Evolutionary conservation across 2,888 invertebrate species (phyloP).

Genomic region (Eupithecia inturbata): DNA sequence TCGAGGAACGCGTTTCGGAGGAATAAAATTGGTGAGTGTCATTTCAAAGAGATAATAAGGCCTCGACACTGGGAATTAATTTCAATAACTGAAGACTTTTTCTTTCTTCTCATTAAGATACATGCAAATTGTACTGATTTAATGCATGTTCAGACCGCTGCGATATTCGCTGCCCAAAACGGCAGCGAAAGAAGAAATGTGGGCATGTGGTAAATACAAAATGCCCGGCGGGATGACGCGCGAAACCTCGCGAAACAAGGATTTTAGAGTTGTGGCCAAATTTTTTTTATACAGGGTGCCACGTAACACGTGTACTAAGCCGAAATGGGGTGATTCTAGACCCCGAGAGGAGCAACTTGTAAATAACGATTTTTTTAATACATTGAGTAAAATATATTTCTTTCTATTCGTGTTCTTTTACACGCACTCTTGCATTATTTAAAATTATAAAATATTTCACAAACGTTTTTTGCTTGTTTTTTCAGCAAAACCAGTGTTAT

Average conservation of each 20-base stretch:
- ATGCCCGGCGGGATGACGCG: not conserved
- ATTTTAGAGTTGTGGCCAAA: not conserved
- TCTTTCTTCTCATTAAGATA: not conserved
- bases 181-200: not conserved
- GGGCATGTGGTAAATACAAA: not conserved
- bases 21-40: slow-evolving; percentile 71
- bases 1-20: slow-evolving; percentile 65
- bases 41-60: not conserved
- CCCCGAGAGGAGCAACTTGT: too few species aligned
- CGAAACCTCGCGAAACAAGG: not conserved
- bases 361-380: too few species aligned
- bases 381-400: too few species aligned
- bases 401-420: too few species aligned
- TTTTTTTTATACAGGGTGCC: not conserved
- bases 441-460: too few species aligned
- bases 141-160: not conserved
- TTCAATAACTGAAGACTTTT: too few species aligned
- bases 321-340: too few species aligned
- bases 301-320: too few species aligned
- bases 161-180: not conserved
- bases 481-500: too few species aligned
- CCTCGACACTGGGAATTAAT: too few species aligned
- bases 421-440: too few species aligned
- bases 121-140: not conserved
- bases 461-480: too few species aligned